Percentiles rank a stretch among this genome's conserved stretches.
These are phyloP conservation scores for Liasis olivaceus DNA, from an alignment of 2,797 vertebrate genomes.

Conservation along the genomic window DNA sequence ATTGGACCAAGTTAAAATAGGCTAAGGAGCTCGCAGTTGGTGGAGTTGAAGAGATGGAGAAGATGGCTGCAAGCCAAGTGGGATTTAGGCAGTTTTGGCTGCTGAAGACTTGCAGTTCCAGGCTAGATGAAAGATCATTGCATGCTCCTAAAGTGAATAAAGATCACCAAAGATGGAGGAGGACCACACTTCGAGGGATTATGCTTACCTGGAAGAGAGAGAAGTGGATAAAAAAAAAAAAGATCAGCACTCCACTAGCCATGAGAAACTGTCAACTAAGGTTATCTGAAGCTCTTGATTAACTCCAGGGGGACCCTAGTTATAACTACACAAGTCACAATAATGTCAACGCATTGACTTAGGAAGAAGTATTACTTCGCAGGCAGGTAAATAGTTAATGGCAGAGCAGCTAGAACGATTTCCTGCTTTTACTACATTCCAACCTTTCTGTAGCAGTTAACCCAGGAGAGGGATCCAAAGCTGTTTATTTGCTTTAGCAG, in stretches of 20 bases:
- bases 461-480: neutral
- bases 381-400: neutral
- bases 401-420: neutral
- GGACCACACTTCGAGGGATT: neutral
- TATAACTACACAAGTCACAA: neutral
- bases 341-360: neutral
- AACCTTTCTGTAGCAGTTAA: neutral
- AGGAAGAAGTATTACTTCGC: neutral
- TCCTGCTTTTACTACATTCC: neutral
- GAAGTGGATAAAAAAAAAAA: neutral
- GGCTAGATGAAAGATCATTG: neutral
- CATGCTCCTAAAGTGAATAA: neutral
- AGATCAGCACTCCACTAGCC: neutral
- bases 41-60: neutral
- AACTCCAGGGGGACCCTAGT: neutral
- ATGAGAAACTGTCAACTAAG: neutral
- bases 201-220: neutral
- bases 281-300: neutral
- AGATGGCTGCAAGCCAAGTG: neutral
- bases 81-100: neutral
- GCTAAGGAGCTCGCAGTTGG: neutral
- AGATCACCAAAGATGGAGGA: neutral
- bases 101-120: neutral
- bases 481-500: neutral
- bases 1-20: neutral